Evolutionary conservation across 2,113 vertebrate genomes (phyloP), one percentile per base, ranked within the genome.

Genomic region (Oxygymnocypris stewartii): DNA sequence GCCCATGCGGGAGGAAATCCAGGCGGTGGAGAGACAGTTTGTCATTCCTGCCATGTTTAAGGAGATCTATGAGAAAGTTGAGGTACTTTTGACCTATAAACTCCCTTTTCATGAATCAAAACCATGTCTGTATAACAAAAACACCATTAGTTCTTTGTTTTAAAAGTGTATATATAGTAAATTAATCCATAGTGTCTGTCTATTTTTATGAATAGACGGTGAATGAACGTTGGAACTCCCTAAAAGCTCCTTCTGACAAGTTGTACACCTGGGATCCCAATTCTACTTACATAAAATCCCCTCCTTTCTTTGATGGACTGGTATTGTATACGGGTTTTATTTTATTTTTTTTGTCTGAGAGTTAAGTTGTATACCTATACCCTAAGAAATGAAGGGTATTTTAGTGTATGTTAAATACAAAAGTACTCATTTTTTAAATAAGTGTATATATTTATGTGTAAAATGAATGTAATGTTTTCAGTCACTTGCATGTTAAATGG

Each of bases 41-140:
- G 98, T 99, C 82, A 98, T 99, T 92, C 98, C 98, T 0, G 96
- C 96, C 16, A 99, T 99, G 98, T 99, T 99, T 91, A 98, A 97
- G 93, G 97, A 99, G 75, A 97, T 99, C 84, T 99, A 99, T 61
- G 91, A 97, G 92, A 99, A 98, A 93, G 96, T 99, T 83, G 97
- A 99, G 97, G 98, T 99, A 59, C 10, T 75, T 1, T 28, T 37
- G 42, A 37, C 9, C 31, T 18, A 28, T 6, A 6, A 40, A 59
- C 4, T 18, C 11, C 12, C 37, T 2, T 13, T 0, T 23, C 3
- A 11, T 73, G 4, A 73, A 73, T 73, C 35, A 40, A 20, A 23
- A 23, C 35, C 2, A 2, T 73, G 69, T 40, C 0, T 18, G 9
- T 6, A 20, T 71, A 9, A 8, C 8, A 20, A 25, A 71, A 67